phyloP scores from a whole-genome alignment of 2,797 vertebrate species.

The Psittacula echo region DNA sequence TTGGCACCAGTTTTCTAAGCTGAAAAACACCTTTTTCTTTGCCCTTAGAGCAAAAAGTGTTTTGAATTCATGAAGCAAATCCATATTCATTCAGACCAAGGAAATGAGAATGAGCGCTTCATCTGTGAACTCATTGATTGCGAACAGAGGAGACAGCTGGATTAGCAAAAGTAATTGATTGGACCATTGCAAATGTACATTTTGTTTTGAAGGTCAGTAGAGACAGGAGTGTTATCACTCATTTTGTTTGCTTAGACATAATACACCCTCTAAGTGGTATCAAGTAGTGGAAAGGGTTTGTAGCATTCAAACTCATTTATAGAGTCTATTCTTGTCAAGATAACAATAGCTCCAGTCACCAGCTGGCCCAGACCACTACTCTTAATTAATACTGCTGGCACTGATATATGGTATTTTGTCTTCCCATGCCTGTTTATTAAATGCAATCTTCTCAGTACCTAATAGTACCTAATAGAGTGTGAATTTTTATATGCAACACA shows the following conservation, averaged over 20 bases:
- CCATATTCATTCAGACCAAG: conserved; percentile 34
- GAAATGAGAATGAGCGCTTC: conserved; percentile 14
- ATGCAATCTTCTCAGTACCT: background rate
- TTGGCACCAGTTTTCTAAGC: background rate
- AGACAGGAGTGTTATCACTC: background rate
- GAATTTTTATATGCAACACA: background rate
- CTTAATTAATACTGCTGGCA: background rate
- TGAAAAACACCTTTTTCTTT: background rate
- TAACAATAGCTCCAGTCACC: background rate
- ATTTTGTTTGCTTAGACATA: conserved; percentile 25
- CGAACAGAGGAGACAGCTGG: conserved; percentile 2
- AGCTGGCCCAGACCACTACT: background rate
- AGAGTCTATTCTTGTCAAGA: background rate
- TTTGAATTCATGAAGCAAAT: conserved; percentile 46
- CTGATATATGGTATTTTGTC: background rate
- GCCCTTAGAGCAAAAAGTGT: background rate
- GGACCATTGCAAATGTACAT: background rate
- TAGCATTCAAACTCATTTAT: background rate
- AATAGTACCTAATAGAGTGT: background rate
- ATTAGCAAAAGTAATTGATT: conserved; percentile 49
- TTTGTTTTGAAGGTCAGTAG: conserved; percentile 39
- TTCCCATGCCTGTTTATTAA: background rate
- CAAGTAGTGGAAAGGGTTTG: background rate
- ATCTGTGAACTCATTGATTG: conserved; percentile 41
- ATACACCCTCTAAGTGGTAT: background rate